Evolutionary conservation across 2,797 vertebrate genomes (phyloP), one percentile per base, ranked within the genome.

Genomic region (Myotis daubentonii): DNA sequence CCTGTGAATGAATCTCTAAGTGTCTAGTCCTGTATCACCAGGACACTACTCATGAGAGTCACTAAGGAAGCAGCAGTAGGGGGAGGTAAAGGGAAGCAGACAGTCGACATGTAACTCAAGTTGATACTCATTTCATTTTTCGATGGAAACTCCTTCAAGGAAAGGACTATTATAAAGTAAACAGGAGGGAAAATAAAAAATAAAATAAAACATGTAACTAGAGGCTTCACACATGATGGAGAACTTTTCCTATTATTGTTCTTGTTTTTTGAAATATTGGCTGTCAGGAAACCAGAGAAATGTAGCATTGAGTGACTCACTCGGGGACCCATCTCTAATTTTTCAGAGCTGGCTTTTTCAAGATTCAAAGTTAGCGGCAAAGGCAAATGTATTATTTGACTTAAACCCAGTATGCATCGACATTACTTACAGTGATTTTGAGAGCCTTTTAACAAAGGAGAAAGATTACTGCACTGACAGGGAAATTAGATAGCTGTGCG

Each of bases 391-490:
- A 53, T 83, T 93, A 41, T 89, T 93, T 86, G 90, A 93, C 66
- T 95, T 94, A 91, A 91, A 79, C 94, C 95, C 87, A 80, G 41
- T 44, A 20, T 55, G 88, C 60, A 44, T 23, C 78, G 83, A 44
- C 91, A 84, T 86, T 86, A 49, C 70, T 93, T 79, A 75, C 53
- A 74, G 75, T 75, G 81, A 71, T 94, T 74, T 22, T 20, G 23
- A 83, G 82, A 92, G 82, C 57, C 55, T 90, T 86, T 90, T 84
- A 89, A 92, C 94, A 93, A 74, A 85, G 38, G 75, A 86, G 60
- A 76, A 78, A 91, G 55, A 74, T 74, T 84, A 62, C 53, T 80
- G 66, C 78, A 15, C 5, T 89, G 90, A 94, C 86, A 94, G 81
- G 44, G 87, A 97, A 94, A 94, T 92, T 68, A 85, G 91, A 95